Evolutionary conservation across 92 coral and sea anemone species (phyloP), one percentile per base, ranked within the genome.

Genomic region (Zoanthus solanderi): DNA sequence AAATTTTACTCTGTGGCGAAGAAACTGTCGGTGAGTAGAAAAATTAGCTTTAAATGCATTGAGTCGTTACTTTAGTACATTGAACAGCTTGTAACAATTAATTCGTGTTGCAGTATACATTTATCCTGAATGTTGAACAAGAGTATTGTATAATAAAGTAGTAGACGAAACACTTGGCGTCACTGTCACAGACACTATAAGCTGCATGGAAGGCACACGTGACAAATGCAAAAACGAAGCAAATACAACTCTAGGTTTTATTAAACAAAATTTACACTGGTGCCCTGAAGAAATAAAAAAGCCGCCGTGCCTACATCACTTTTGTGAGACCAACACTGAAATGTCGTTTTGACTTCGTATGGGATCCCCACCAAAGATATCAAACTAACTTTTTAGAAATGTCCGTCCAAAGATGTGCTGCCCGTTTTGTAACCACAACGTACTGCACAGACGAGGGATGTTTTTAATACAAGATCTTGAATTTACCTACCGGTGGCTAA

Each of bases 401-500:
- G 69, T 23, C 23, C 23, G 69, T 63, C 69, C 69, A 63, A 63
- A 63, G 69, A 63, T 14, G 6, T 63, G 69, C 69, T 23, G 6
- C 69, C 17, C 29, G 69, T 63, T 63, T 63, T 63, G 69, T 63
- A 63, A 63, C 69, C 61, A 3, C n/a, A 63, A 63, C 69, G 0
- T 63, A 63, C n/a, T 16, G 69, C 69, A 63, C 69, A 23, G 10
- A 14, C 69, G 69, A 63, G 69, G 69, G 69, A 14, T 63, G 69
- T 14, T 16, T 63, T 23, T 23, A 23, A 23, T 63, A 63, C 69
- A 63, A 63, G 69, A 63, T 16, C 69, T 23, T 63, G 12, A 63
- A 63, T 11, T 14, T 2, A 63, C 69, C 69, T 63, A 63, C 23
- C 23, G 23, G 23, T 23, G 23, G 23, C 23, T 23, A 23, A 23